Percentiles rank a stretch among this genome's conserved stretches.
Evolutionary conservation across 2,797 vertebrate species (phyloP).

Genomic region (Brachyalestes nurse): DNA sequence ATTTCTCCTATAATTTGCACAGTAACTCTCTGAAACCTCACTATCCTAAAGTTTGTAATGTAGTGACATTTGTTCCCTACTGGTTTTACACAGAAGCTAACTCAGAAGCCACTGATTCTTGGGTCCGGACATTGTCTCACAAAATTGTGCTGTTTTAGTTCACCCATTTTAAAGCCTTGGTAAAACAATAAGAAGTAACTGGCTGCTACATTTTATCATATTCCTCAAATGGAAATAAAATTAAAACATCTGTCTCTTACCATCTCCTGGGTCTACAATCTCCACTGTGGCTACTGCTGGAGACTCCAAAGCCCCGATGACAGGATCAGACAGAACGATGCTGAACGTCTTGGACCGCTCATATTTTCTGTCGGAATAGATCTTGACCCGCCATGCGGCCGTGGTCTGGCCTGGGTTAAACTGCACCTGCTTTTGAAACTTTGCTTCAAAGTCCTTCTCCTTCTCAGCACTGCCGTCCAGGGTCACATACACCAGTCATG

Average conservation of each 20-base stretch:
- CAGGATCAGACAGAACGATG: constrained; percentile 89
- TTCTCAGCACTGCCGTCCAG: constrained; percentile 86
- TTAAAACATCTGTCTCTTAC: constrained; percentile 72
- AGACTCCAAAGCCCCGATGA: constrained; percentile 89
- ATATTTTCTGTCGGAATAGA: constrained; percentile 84
- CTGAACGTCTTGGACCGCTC: constrained; percentile 90
- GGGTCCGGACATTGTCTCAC: neutral
- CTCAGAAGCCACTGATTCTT: neutral
- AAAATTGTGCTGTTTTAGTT: neutral
- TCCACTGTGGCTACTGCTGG: constrained; percentile 84
- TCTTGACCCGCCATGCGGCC: constrained; percentile 85
- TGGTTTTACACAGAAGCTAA: neutral
- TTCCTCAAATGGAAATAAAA: neutral
- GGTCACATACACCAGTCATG: constrained; percentile 61
- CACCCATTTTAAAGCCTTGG: neutral
- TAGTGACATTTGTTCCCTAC: no score
- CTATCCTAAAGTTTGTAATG: constrained; percentile 6
- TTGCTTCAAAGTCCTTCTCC: constrained; percentile 89
- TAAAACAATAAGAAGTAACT: neutral
- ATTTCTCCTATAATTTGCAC: neutral
- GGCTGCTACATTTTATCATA: neutral
- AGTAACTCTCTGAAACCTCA: neutral
- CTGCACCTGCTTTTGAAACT: constrained; percentile 92
- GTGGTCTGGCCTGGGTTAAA: constrained; percentile 92
- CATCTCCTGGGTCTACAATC: constrained; percentile 91